Conservation (phyloP, 2,797 vertebrate genomes). For the Limnodromus scolopaceus region DNA sequence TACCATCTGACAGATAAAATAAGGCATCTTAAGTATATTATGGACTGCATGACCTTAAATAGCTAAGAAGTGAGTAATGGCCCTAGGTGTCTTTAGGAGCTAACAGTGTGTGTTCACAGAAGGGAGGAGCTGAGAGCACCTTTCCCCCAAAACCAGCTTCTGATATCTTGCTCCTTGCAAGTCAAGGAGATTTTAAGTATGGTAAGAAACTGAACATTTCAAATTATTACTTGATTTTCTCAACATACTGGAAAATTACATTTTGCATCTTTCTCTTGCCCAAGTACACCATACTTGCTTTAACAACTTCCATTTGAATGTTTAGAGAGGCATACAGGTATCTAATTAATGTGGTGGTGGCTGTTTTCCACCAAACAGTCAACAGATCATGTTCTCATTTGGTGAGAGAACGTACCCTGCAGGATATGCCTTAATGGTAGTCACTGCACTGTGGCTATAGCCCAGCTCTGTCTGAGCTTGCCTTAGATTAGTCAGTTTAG, state of each 20-base stretch:
- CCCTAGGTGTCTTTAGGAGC: background rate
- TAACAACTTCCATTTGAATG: background rate
- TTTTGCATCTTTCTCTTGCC: background rate
- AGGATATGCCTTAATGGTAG: background rate
- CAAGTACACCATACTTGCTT: background rate
- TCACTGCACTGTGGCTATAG: background rate
- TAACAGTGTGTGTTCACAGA: background rate
- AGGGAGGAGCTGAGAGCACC: background rate
- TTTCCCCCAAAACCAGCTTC: background rate
- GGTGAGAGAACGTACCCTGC: fast-evolving
- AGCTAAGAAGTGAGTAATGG: background rate
- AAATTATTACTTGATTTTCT: background rate
- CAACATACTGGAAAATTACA: background rate
- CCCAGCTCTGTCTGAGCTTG: fast-evolving
- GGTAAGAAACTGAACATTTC: background rate
- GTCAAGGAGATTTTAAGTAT: background rate
- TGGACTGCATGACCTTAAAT: background rate
- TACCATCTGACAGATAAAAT: background rate
- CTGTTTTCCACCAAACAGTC: background rate
- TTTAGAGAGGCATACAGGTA: background rate
- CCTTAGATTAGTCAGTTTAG: background rate
- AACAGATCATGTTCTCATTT: background rate
- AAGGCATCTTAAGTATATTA: background rate
- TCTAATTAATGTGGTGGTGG: background rate
- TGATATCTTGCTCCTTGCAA: background rate